phyloP scores from a whole-genome alignment of 2,888 invertebrate species.

The Esperia sulphurella region DNA sequence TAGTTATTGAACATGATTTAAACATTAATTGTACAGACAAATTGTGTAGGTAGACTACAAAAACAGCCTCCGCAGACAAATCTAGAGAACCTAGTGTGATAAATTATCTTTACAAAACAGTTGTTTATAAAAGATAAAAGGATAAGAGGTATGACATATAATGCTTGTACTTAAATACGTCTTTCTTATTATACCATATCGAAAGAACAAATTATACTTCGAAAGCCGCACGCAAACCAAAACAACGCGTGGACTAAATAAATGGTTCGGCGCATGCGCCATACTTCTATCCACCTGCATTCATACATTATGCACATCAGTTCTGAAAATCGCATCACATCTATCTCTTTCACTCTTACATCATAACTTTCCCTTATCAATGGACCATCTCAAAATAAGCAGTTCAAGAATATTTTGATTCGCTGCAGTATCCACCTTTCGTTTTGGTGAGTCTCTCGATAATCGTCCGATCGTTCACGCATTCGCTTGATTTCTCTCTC shows the following conservation, averaged over 20 bases:
- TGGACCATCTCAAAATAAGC: slow-evolving; percentile 29
- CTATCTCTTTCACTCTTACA: slow-evolving; percentile 49
- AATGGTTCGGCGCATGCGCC: slow-evolving; percentile 49
- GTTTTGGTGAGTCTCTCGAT: slow-evolving; percentile 57
- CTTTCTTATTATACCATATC: slow-evolving; percentile 46
- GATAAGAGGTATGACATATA: not conserved
- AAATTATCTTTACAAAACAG: no score
- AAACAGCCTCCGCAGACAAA: no score
- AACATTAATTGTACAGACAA: no score
- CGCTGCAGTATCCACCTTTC: slow-evolving; percentile 49
- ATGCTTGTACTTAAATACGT: slow-evolving; percentile 1
- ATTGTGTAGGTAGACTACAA: no score
- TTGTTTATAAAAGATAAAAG: no score
- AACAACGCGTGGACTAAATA: slow-evolving; percentile 54
- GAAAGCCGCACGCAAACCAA: slow-evolving; percentile 48
- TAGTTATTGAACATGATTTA: no score
- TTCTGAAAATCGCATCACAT: slow-evolving; percentile 39
- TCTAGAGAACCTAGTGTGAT: no score
- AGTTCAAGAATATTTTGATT: slow-evolving; percentile 39
- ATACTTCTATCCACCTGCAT: slow-evolving; percentile 41
- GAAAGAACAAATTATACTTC: slow-evolving; percentile 54
- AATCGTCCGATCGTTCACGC: slow-evolving; percentile 39
- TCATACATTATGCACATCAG: slow-evolving; percentile 20
- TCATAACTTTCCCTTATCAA: slow-evolving; percentile 37
- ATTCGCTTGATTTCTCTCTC: slow-evolving; percentile 49